phyloP scores from a whole-genome alignment of 2,113 vertebrate species.

The Grammomys dolichurus region DNA sequence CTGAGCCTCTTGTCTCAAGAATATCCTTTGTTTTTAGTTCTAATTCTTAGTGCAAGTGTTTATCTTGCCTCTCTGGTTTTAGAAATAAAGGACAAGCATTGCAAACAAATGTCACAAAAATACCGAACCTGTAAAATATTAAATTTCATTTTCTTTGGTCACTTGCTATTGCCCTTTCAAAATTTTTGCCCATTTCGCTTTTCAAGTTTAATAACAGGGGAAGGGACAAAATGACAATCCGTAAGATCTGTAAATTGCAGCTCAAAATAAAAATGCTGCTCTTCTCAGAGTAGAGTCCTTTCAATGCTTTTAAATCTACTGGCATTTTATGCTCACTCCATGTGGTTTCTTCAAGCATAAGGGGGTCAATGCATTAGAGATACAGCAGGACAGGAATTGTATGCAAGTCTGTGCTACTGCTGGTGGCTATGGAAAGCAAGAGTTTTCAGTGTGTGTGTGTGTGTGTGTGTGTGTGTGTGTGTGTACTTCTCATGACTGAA shows the following conservation, averaged over 20 bases:
- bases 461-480: neutral
- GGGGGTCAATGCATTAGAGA: neutral
- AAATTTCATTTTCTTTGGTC: slow-evolving; percentile 42
- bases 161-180: slow-evolving; percentile 59
- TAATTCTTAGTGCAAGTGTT: neutral
- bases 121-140: neutral
- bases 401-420: neutral
- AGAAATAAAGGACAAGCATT: slow-evolving; percentile 43
- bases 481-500: slow-evolving; percentile 25
- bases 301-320: slow-evolving; percentile 44
- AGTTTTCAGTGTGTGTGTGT: neutral
- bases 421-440: neutral
- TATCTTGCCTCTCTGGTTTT: slow-evolving; percentile 16
- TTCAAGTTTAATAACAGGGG: neutral
- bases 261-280: slow-evolving; percentile 52
- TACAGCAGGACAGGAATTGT: neutral
- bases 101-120: neutral
- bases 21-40: neutral
- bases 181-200: slow-evolving; percentile 47
- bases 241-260: slow-evolving; percentile 42
- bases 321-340: slow-evolving; percentile 8
- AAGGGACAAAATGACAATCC: slow-evolving; percentile 35
- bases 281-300: slow-evolving; percentile 32
- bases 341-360: slow-evolving; percentile 11
- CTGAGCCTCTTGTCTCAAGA: neutral